phyloP scores from a whole-genome alignment of 1,140 invertebrate genomes.

The Manduca sexta region DNA sequence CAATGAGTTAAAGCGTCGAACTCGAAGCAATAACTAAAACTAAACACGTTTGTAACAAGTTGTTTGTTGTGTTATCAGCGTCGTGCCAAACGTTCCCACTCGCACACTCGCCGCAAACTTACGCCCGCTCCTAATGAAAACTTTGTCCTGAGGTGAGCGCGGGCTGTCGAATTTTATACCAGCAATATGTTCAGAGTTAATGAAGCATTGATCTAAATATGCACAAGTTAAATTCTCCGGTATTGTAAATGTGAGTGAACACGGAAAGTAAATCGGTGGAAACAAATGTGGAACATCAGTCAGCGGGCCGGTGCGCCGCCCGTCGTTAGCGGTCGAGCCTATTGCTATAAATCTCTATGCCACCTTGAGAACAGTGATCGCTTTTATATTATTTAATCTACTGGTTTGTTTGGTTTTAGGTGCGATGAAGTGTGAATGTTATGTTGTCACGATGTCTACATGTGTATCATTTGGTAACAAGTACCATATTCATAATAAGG shows the following conservation, averaged over 20 bases:
- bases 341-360: conserved; percentile 49
- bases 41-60: conserved; percentile 70
- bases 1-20: conserved; percentile 65
- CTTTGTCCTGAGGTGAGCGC: conserved; percentile 51
- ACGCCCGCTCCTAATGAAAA: conserved; percentile 58
- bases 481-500: too few species aligned
- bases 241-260: conserved; percentile 12
- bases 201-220: neutral
- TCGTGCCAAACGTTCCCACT: conserved; percentile 54
- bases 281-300: conserved; percentile 68
- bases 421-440: too few species aligned
- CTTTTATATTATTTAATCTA: conserved; percentile 7
- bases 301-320: conserved; percentile 36
- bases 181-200: conserved; percentile 2
- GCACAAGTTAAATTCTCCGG: neutral
- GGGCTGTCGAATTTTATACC: conserved; percentile 27
- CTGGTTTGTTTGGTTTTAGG: too few species aligned
- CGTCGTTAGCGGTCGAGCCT: conserved; percentile 60
- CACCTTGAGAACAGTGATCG: conserved; percentile 57
- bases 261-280: conserved; percentile 63
- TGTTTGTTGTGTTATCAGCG: conserved; percentile 69
- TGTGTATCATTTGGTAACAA: too few species aligned
- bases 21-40: conserved; percentile 67
- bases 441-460: too few species aligned
- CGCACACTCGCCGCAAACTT: conserved; percentile 59